A percentile compares a stretch with the other conserved stretches of the same genome.
Evolutionary conservation across 2,797 vertebrate genomes (phyloP).

Genomic region (Syngnathus rostellatus): DNA sequence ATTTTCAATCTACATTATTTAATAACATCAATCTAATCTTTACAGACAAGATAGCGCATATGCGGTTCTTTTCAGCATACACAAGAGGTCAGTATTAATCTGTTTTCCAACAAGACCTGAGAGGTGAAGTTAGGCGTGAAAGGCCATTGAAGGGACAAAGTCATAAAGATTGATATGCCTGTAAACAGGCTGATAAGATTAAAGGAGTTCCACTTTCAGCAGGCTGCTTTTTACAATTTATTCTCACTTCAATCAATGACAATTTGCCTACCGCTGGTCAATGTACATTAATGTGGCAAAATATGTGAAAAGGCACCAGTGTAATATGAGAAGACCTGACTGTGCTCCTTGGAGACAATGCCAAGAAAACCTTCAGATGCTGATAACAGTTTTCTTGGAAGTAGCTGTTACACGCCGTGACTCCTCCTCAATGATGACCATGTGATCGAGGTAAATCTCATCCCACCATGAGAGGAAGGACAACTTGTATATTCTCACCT

Average conservation of each 20-base stretch:
- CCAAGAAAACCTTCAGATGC: neutral
- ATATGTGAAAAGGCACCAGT: neutral
- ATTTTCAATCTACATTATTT: too few relatives aligned
- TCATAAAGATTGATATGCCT: slow-evolving; percentile 33
- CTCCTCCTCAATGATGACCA: slow-evolving; percentile 49
- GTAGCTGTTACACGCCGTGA: slow-evolving; percentile 1
- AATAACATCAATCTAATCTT: too few relatives aligned
- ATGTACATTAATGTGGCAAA: neutral
- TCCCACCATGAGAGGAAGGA: slow-evolving; percentile 21
- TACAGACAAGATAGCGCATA: too few relatives aligned
- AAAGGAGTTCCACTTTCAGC: slow-evolving; percentile 23
- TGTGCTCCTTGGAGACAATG: neutral
- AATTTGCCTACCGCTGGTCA: too few relatives aligned
- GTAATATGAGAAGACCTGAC: slow-evolving; percentile 6
- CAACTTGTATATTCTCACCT: slow-evolving; percentile 15
- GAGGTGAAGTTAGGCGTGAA: slow-evolving; percentile 32
- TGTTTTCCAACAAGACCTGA: slow-evolving; percentile 2
- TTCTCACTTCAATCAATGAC: neutral
- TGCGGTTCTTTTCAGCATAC: neutral
- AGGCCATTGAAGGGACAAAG: slow-evolving; percentile 34
- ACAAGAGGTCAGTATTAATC: slow-evolving; percentile 2
- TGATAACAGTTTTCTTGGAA: slow-evolving; percentile 27
- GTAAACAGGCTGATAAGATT: slow-evolving; percentile 41
- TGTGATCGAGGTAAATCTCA: slow-evolving; percentile 45
- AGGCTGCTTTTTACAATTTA: neutral